Evolutionary conservation across 2,797 vertebrate genomes (phyloP).

Genomic region (Sternarchorhynchus goeldii): DNA sequence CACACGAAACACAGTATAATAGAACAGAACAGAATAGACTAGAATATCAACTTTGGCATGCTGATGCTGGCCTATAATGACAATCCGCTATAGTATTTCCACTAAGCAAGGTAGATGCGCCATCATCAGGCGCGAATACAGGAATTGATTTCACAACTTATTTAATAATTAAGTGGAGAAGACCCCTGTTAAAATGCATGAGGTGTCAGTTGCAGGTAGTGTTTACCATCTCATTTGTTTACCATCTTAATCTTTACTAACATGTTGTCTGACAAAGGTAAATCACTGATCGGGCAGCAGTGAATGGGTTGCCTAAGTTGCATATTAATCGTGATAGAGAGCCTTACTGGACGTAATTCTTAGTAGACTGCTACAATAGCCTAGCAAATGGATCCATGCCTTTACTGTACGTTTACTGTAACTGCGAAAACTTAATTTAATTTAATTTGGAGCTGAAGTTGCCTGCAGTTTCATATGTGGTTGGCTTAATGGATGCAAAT

Average conservation of each 20-base stretch:
- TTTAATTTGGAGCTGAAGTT: too few relatives aligned
- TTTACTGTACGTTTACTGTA: too few relatives aligned
- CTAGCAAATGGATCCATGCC: not conserved
- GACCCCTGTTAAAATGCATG: constrained; percentile 55
- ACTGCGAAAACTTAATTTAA: too few relatives aligned
- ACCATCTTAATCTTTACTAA: not conserved
- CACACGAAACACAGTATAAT: too few relatives aligned
- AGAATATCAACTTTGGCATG: too few relatives aligned
- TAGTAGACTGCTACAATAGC: not conserved
- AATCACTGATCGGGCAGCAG: constrained; percentile 43
- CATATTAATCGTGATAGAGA: not conserved
- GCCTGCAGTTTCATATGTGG: too few relatives aligned
- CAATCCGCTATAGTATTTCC: constrained; percentile 1
- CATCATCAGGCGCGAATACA: constrained; percentile 46
- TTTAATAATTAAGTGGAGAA: constrained; percentile 45
- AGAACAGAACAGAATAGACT: too few relatives aligned
- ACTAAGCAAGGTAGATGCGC: constrained; percentile 1
- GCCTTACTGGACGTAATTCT: not conserved
- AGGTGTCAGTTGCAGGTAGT: constrained; percentile 53
- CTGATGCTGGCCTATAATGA: too few relatives aligned
- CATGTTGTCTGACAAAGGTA: constrained; percentile 31
- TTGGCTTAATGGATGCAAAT: too few relatives aligned
- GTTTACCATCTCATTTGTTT: constrained; percentile 31
- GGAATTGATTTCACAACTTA: constrained; percentile 45
- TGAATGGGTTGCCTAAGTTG: not conserved